Evolutionary conservation across 1,140 invertebrate genomes (phyloP), one percentile per base, ranked within the genome.

Genomic region (Anagrus nilaparvatae): DNA sequence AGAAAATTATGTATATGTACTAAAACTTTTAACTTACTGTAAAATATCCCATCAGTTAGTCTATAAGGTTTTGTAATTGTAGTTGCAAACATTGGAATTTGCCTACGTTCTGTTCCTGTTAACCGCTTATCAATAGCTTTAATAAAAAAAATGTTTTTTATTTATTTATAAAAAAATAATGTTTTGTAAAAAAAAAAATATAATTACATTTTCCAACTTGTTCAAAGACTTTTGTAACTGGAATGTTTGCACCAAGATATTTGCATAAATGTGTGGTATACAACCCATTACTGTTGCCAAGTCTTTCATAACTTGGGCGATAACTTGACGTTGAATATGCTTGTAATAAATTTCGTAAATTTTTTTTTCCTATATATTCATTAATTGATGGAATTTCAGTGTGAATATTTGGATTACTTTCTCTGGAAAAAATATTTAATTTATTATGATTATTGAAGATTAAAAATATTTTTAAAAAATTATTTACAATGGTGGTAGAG

Each of bases 241-340:
- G 54, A 20, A 61, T 56, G 41, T 59, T 52, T 37, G 50, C 48
- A 24, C 31, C 51, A 13, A 63, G 57, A 48, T 55, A 61, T 59
- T 63, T 55, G 27, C 53, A 50, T 2, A 63, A 39, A 47, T 60
- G 58, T 18, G 47, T 53, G 5, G 55, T 36, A 16, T 63, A 63
- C 4, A 60, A 48, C 36, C 60, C 59, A 43, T 49, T 56, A n/a
- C 56, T 47, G 33, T 43, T 51, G 7, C 44, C 54, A 17, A 25
- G 42, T 46, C 50, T 45, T 46, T 63, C 60, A 23, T 59, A 63
- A 48, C 56, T 59, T 8, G 59, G 58, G 14, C 55, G 45, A 47
- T 60, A 40, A 45, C 55, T 55, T 14, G 59, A 63, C 7, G 60
- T 63, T 4, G 60, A 63, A 32, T 63, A 63, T 6, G 59, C 60